Evolutionary conservation across 2,797 vertebrate genomes (phyloP).

Genomic region (Pyrrhura leucotis): DNA sequence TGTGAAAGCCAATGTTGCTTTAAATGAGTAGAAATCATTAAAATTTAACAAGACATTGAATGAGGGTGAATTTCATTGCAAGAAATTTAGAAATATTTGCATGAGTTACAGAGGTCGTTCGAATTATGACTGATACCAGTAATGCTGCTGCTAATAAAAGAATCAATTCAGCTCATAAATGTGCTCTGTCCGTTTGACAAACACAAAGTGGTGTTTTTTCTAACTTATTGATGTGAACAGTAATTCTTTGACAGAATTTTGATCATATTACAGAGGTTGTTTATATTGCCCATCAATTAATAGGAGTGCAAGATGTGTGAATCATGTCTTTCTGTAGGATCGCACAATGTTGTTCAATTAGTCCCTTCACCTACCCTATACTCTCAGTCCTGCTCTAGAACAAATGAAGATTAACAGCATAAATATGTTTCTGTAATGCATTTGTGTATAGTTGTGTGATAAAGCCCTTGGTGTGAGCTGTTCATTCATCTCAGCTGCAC

Average conservation of each 20-base stretch:
- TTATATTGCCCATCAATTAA: not conserved
- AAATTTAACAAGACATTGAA: not conserved
- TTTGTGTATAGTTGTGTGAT: not conserved
- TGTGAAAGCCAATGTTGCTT: not conserved
- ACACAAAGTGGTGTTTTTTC: rapidly evolving
- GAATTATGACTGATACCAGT: not conserved
- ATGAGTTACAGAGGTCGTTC: not conserved
- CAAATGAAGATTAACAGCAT: not conserved
- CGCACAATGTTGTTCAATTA: not conserved
- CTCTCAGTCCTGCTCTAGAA: not conserved
- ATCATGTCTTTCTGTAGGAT: not conserved
- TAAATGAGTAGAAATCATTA: not conserved
- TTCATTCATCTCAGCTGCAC: rapidly evolving
- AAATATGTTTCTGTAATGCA: not conserved
- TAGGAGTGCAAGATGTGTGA: not conserved
- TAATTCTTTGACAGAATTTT: conserved; percentile 12
- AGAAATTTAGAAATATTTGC: not conserved
- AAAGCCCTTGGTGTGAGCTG: not conserved
- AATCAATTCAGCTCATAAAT: conserved; percentile 1
- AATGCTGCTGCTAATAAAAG: not conserved
- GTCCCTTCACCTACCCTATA: not conserved
- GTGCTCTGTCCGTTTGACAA: not conserved
- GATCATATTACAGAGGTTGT: not conserved
- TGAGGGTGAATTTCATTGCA: rapidly evolving
- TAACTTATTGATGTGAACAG: not conserved